Base-by-base conservation (phyloP, 2,888 invertebrate genomes). In the Drosophila pegasa region DNA sequence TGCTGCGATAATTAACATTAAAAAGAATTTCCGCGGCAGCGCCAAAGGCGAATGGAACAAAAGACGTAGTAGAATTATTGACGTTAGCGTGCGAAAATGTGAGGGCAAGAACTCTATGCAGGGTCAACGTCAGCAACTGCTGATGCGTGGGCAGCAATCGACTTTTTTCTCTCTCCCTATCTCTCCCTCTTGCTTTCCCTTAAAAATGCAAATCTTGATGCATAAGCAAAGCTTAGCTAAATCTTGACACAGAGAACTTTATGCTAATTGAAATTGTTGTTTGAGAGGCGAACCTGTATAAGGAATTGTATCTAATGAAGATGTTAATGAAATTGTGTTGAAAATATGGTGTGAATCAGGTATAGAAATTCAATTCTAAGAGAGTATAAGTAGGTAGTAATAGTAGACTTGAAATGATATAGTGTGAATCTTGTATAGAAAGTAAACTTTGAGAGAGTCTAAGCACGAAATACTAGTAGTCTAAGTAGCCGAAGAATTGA, bases 11-110 rank as follows among this genome's bases (percentile, higher is more conserved):
- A 82, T 82, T 82, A 79, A 56, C 85, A 85, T 84, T 84, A 35
- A 68, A 55, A 66, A 75, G 51, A 70, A 61, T 52, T 65, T 67
- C 64, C 62, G 64, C 54, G 40, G 40, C 62, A 31, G 10, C 3
- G 8, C 14, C 38, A 57, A 72, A 68, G 61, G 68, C 54, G 37
- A 68, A 62, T 60, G 40, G 22, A 16, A 40, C 48, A 25, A 75
- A 81, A 79, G 71, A 66, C 85, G 81, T 55, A 84, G 69, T 81
- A 66, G 54, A 78, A 58, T 41, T 7, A 76, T 71, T 81, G 85
- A 81, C 85, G 79, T 81, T 67, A 72, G 35, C 54, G 31, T 43
- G 50, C 37, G 31, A 59, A 25, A 31, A 43, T 27, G 16, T 45
- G 29, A 33, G 43, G 40, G 55, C 27, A 52, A 50, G 16, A 33